Base-by-base conservation (phyloP, 2,113 vertebrate genomes). In the Seriola dumerili region DNA sequence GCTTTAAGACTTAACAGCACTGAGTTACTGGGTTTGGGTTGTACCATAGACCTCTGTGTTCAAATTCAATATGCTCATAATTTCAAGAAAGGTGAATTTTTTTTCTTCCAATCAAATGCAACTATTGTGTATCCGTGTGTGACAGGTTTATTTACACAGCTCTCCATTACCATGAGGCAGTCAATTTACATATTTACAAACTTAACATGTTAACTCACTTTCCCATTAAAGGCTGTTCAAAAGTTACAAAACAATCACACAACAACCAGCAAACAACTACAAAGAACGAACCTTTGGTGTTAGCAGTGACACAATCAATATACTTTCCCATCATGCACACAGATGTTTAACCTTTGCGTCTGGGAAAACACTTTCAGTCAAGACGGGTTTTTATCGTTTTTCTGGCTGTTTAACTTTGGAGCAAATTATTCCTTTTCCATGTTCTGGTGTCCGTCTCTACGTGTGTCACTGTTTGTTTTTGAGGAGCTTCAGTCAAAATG, bases 81-180 rank as follows among this genome's bases (percentile, higher is more conserved):
- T 19, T 69, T 6, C 14, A 69, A 61, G 32, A 42, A 59, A 48
- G 40, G 11, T 52, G 21, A 4, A 63, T 73, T 21, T 16, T 25
- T 10, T 29, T 48, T 54, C 5, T 64, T 73, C 3, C 0, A 29
- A 73, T 48, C 2, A 65, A 64, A 78, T 65, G 3, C 4, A 81
- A 42, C 21, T 19, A 29, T 69, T 81, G 40, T 74, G 0, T 64
- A 29, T 75, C 16, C 3, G 65, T 64, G 6, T 63, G 1, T 23
- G 3, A 23, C 8, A 1, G 17, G 0, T 87, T 89, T 88, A 87
- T 89, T 84, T 61, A 80, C 61, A 81, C 1, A 61, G 3, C 48
- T 54, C 8, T 25, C 9, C 2, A 77, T 55, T n/a, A 48, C 67
- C 19, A 72, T 62, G 34, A 10, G 12, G 61, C 2, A 48, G 29